Percentiles rank a stretch among this genome's conserved stretches.
Conservation (phyloP, 2,888 invertebrate species). For the Autographa gamma region DNA sequence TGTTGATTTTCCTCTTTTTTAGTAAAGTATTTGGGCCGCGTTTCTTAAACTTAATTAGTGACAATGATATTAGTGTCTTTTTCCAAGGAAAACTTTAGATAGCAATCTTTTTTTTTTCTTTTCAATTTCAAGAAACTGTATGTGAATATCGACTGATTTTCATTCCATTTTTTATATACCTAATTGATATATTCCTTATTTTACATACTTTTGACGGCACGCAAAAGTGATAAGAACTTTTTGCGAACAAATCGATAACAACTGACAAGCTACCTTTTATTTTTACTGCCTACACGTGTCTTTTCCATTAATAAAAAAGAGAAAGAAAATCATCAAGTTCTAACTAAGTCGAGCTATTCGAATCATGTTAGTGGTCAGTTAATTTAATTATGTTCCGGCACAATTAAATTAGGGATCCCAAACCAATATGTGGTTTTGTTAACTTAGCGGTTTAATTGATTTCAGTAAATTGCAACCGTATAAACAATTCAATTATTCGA, state of each 20-base stretch:
- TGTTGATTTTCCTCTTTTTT: not conserved
- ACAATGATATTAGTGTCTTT: not conserved
- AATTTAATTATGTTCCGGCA: constrained; percentile 20
- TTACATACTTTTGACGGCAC: no score
- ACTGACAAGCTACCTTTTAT: not conserved
- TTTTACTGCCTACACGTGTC: not conserved
- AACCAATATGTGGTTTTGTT: constrained; percentile 36
- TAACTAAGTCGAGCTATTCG: not conserved
- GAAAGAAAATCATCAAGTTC: not conserved
- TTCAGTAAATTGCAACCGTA: constrained; percentile 7
- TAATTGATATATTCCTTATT: no score
- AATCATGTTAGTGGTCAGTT: constrained; percentile 12
- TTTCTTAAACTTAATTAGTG: not conserved
- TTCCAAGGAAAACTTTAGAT: not conserved
- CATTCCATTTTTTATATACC: no score
- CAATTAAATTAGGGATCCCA: constrained; percentile 38
- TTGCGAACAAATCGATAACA: not conserved
- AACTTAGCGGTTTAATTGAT: constrained; percentile 19
- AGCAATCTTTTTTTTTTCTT: no score
- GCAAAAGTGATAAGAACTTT: not conserved
- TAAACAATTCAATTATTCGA: not conserved
- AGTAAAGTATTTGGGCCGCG: not conserved
- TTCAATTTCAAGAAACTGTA: no score
- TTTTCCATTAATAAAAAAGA: not conserved
- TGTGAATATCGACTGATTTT: no score